Evolutionary conservation across 1,140 invertebrate genomes (phyloP), one percentile per base, ranked within the genome.

Genomic region (Diplogasteroides magnus): DNA sequence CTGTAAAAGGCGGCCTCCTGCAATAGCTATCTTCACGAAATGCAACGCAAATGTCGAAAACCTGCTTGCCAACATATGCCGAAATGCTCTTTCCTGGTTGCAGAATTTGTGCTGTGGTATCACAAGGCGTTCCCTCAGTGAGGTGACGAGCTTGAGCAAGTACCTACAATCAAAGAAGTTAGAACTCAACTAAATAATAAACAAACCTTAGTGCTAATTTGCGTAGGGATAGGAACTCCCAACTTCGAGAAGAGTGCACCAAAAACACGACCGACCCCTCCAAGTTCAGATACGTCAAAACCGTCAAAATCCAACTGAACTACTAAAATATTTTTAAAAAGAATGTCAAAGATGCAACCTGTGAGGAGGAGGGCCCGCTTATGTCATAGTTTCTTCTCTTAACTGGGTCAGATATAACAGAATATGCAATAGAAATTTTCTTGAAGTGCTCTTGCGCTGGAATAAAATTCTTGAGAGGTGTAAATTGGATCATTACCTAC

Each of bases 351-450:
- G 37, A 48, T 19, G 37, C 19, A 6, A 48, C 37, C 37, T 48
- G 37, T 11, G 58, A 67, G 19, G 68, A 59, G 23, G 67, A 76
- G 6, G 80, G 77, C 6, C 80, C 80, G 64, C 64, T 73, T 27
- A 82, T 59, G 66, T 82, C 82, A 65, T 82, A 82, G 67, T 82
- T 80, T 28, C 82, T 31, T 64, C 82, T 61, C 23, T 81, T 79
- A 55, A 83, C 83, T 14, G 80, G 80, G 59, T 82, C 80, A n/a
- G 78, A 80, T 14, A 82, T 71, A 3, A 82, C 80, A n/a, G 80
- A 72, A 60, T 82, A 82, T 13, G 80, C 80, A 27, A 82, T 83
- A 13, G 71, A 74, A 23, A 82, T 76, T 32, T 77, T 78, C 61
- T 82, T 82, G 64, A 82, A 82, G 15, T 68, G 62, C 62, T 82